Evolutionary conservation across 1,140 invertebrate species (phyloP).

Genomic region (Orussus abietinus): DNA sequence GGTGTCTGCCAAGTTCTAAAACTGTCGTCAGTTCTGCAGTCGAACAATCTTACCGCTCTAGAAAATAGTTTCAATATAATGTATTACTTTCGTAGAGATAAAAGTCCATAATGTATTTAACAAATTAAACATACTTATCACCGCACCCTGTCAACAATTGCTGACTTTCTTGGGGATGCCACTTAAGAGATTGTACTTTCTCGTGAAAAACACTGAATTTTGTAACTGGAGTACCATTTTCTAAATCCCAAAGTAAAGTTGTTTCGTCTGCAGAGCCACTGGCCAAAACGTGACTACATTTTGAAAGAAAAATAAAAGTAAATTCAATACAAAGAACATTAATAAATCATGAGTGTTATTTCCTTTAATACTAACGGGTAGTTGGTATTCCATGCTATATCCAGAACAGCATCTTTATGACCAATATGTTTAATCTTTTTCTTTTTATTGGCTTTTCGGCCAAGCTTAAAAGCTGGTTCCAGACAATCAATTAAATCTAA

Average conservation of each 20-base stretch:
- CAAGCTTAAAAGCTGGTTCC: slow-evolving; percentile 80
- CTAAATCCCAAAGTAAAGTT: slow-evolving; percentile 91
- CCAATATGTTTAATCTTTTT: slow-evolving; percentile 65
- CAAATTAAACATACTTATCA: slow-evolving; percentile 55
- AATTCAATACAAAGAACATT: slow-evolving; percentile 13
- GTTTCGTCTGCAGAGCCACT: slow-evolving; percentile 89
- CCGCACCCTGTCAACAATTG: slow-evolving; percentile 74
- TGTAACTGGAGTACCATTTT: slow-evolving; percentile 68
- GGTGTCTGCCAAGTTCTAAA: slow-evolving; percentile 67
- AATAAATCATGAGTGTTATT: too few relatives aligned
- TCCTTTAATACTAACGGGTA: slow-evolving; percentile 50
- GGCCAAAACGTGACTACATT: slow-evolving; percentile 83
- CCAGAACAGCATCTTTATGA: slow-evolving; percentile 87
- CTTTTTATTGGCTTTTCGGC: slow-evolving; percentile 74
- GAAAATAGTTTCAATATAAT: slow-evolving; percentile 46
- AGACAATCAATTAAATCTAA: slow-evolving; percentile 87
- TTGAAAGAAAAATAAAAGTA: slow-evolving; percentile 31
- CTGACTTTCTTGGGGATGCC: slow-evolving; percentile 81
- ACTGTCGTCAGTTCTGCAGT: slow-evolving; percentile 67
- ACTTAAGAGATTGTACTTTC: slow-evolving; percentile 81
- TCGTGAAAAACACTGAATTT: slow-evolving; percentile 73
- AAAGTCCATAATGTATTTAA: slow-evolving; percentile 13
- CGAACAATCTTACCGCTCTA: slow-evolving; percentile 69
- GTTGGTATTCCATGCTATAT: slow-evolving; percentile 85
- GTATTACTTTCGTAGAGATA: slow-evolving; percentile 7